phyloP scores from a whole-genome alignment of 1,140 invertebrate genomes.

The Eurosta solidaginis region DNA sequence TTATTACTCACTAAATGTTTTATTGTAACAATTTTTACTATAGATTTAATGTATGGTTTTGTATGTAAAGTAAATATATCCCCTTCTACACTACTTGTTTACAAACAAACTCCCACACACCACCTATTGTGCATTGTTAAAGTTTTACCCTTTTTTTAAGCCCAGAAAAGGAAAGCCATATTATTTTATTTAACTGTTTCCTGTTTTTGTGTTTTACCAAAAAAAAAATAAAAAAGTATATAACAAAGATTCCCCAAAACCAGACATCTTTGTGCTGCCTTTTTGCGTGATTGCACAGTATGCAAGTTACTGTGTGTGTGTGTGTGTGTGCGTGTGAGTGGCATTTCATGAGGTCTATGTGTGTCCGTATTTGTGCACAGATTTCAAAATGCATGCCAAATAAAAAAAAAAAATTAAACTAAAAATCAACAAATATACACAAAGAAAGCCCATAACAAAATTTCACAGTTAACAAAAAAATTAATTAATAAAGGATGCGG shows the following conservation, averaged over 20 bases:
- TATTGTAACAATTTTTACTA: not conserved
- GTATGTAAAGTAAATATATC: not conserved
- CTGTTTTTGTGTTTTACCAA: no score
- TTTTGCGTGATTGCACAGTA: not conserved
- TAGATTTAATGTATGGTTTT: not conserved
- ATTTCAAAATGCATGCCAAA: not conserved
- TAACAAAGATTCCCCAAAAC: no score
- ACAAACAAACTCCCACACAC: not conserved
- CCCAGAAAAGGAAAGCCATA: no score
- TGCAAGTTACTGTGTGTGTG: not conserved
- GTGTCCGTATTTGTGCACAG: constrained; percentile 1
- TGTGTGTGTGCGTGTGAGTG: not conserved
- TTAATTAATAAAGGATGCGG: not conserved
- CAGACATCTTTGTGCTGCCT: not conserved
- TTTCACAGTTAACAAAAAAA: not conserved
- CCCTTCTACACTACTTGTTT: not conserved
- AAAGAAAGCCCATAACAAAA: not conserved
- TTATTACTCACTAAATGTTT: not conserved
- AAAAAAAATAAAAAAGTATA: not conserved
- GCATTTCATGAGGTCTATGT: no score
- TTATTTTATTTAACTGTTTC: no score
- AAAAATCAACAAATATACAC: not conserved
- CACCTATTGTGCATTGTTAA: not conserved
- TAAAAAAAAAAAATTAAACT: no score
- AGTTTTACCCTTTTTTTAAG: not conserved